Evolutionary conservation across 2,113 vertebrate genomes (phyloP).

Genomic region (Capricornis sumatraensis): DNA sequence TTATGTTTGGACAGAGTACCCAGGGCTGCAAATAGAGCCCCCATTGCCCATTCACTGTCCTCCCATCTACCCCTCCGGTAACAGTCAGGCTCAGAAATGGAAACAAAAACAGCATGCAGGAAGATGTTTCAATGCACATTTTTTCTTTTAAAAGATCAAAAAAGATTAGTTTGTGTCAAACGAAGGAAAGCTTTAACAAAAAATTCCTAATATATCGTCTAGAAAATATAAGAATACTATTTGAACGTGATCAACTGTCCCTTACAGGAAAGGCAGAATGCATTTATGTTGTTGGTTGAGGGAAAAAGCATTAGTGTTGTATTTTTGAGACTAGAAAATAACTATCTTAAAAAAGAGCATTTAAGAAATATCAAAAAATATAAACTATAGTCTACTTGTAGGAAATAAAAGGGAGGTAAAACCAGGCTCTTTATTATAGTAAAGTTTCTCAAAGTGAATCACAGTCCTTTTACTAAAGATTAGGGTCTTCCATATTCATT

Average conservation of each 20-base stretch:
- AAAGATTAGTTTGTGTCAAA: slow-evolving; percentile 53
- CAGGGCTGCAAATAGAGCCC: slow-evolving; percentile 51
- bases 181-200: slow-evolving; percentile 34
- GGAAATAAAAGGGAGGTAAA: slow-evolving; percentile 6
- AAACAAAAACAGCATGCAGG: slow-evolving; percentile 60
- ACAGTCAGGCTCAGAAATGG: slow-evolving; percentile 64
- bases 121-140: slow-evolving; percentile 59
- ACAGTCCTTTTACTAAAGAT: background rate
- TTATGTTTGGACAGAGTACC: slow-evolving; percentile 70
- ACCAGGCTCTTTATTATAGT: background rate
- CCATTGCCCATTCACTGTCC: slow-evolving; percentile 50
- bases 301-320: background rate
- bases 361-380: background rate
- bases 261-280: slow-evolving; percentile 10
- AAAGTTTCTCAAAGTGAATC: background rate
- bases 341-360: background rate
- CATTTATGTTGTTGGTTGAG: background rate
- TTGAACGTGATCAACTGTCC: background rate
- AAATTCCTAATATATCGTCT: slow-evolving; percentile 14
- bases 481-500: background rate
- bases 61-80: slow-evolving; percentile 66
- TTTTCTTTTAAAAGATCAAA: slow-evolving; percentile 58
- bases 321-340: background rate
- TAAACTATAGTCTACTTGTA: background rate
- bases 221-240: slow-evolving; percentile 18